Conservation (phyloP, 64 coral and sea anemone genomes). For the Dendronephthya gigantea region DNA sequence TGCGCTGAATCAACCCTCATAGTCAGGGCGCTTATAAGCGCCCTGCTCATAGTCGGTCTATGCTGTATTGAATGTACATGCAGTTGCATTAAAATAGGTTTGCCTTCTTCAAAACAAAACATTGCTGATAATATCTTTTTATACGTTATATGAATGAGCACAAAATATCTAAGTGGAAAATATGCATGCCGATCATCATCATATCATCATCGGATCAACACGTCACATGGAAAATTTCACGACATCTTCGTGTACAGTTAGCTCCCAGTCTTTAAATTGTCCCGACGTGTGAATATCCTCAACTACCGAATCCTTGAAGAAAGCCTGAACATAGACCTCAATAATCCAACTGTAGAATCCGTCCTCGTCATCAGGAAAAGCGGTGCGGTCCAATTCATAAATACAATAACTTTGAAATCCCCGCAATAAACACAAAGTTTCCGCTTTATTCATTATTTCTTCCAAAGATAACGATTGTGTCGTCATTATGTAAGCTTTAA, state of each 20-base stretch:
- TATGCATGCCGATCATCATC: neutral
- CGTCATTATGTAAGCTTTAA: neutral
- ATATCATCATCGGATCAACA: too few relatives aligned
- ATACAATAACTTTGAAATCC: slow-evolving; percentile 17
- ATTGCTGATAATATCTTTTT: neutral
- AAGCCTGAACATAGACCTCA: neutral
- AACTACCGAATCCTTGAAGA: neutral
- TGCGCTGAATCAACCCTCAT: too few relatives aligned
- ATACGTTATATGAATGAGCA: neutral
- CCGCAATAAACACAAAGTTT: neutral
- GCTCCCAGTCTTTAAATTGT: neutral
- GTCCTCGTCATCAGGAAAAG: neutral
- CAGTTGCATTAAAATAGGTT: too few relatives aligned
- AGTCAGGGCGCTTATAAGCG: too few relatives aligned
- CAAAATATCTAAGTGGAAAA: neutral
- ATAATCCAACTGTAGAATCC: slow-evolving; percentile 12
- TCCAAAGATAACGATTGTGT: neutral
- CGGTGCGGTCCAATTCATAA: neutral
- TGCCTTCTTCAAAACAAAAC: too few relatives aligned
- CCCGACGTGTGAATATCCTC: neutral
- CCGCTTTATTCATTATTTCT: neutral
- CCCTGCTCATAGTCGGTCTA: too few relatives aligned
- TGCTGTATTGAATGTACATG: too few relatives aligned
- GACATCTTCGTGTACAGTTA: neutral
- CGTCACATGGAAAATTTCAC: neutral